Evolutionary conservation across 2,888 invertebrate species (phyloP), one percentile per base, ranked within the genome.

Genomic region (Parascotia fuliginaria): DNA sequence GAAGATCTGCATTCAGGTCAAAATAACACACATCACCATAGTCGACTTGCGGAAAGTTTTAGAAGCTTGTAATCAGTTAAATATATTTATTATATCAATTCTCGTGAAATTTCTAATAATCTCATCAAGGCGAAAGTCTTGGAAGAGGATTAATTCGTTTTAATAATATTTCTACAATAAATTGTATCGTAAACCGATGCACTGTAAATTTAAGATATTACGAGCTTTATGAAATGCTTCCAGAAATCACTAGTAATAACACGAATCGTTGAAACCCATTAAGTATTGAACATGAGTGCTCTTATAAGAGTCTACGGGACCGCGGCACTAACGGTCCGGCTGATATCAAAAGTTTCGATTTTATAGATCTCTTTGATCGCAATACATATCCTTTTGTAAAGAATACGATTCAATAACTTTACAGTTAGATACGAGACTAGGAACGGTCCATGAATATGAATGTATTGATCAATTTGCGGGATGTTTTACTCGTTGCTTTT

Each of bases 131-230:
- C 36, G 31, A 9, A 14, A 3, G 24, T 41, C 29, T 42, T 12
- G 9, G 13, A n/a, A 27, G 11, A 19, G 14, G 22, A 15, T 45
- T 15, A 38, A 19, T 39, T 13, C 38, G 39, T 53, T 28, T 45
- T 47, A 65, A 59, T 11, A 42, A 5, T 4, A 9, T 11, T 9
- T 42, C 36, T 41, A 34, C 28, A 28, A 59, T 57, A 57, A 51
- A 43, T 62, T 51, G 49, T 53, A 47, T 57, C 49, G 41, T 57
- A 58, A 57, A 65, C 24, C 33, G 41, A 29, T 44, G 37, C 27
- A 42, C 44, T 54, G 31, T 37, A 38, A 56, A 55, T 13, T 56
- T 41, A 42, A 40, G 38, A 42, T 51, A 59, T 59, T 55, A 49
- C 32, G 43, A 24, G 27, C 50, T 53, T 57, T 60, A 48, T 37